Base-by-base conservation (phyloP, 2,113 vertebrate genomes). In the Myotis yumanensis region DNA sequence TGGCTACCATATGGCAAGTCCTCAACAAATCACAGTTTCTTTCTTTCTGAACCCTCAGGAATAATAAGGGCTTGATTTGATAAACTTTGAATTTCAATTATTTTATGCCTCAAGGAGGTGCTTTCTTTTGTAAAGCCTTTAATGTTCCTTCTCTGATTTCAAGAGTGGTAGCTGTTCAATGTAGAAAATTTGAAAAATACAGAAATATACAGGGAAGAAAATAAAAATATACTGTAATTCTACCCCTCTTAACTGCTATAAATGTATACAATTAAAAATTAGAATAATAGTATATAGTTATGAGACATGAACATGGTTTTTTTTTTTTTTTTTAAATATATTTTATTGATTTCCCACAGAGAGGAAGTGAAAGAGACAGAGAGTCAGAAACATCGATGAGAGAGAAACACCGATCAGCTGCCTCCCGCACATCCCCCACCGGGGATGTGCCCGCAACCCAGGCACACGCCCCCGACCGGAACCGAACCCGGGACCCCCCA, bases 181-280 rank as follows among this genome's bases (percentile, higher is more conserved):
- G 30, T 14, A 91, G 54, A 85, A 84, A 75, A 57, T 54, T 51
- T 87, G 11, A 54, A 84, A 88, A 85, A 85, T 46, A 46, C 5
- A 79, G 51, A 91, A 76, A 86, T 22, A 89, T 81, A 32, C 28
- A 79, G 22, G 9, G 28, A 57, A 35, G 11, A 76, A 86, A 89
- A 91, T 88, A 35, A 83, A 80, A 93, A 92, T 57, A 32, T 62
- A 68, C 43, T 69, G 10, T 91, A 80, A 84, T 76, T 95, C 51
- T 71, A 37, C 28, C 30, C 40, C 68, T 90, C 4, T 11, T 32
- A 92, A 89, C 12, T 73, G 32, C 75, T 91, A 75, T 16, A 89
- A 73, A 59, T 80, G 23, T 43, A 62, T 68, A 88, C 32, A 43
- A 25, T 88, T 90, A 23, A 87, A 95, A 86, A 62, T n/a, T 37